phyloP scores from a whole-genome alignment of 2,888 invertebrate species.

The Agriopis leucophaearia region DNA sequence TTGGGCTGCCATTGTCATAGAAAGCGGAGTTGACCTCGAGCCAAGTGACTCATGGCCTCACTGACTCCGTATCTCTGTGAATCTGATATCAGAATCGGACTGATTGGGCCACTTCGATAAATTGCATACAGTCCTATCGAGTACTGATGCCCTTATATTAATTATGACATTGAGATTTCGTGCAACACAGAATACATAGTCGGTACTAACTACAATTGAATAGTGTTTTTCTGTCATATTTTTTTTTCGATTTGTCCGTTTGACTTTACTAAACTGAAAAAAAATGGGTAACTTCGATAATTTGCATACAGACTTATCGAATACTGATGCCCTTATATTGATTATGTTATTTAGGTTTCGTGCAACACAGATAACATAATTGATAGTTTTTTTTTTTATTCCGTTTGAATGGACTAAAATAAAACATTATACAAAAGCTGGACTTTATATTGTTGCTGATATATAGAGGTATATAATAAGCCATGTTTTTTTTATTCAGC shows the following conservation, averaged over 20 bases:
- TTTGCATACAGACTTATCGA: not conserved
- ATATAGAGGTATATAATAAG: too few relatives aligned
- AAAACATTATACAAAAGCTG: too few relatives aligned
- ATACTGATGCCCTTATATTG: not conserved
- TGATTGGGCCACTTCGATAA: slow-evolving; percentile 20
- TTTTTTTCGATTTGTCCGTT: too few relatives aligned
- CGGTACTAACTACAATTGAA: too few relatives aligned
- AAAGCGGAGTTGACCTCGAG: slow-evolving; percentile 66
- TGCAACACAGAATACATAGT: not conserved
- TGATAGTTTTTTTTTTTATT: too few relatives aligned
- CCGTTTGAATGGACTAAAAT: too few relatives aligned
- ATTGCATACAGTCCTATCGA: not conserved
- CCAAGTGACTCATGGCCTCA: slow-evolving; percentile 58
- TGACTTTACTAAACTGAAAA: too few relatives aligned
- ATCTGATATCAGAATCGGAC: slow-evolving; percentile 32
- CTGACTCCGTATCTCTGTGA: slow-evolving; percentile 33
- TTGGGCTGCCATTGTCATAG: slow-evolving; percentile 56
- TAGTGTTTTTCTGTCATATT: too few relatives aligned
- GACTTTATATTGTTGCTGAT: too few relatives aligned
- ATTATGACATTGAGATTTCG: not conserved
- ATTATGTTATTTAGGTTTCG: not conserved
- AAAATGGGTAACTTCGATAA: slow-evolving; percentile 13
- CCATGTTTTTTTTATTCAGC: too few relatives aligned
- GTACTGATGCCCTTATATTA: not conserved
- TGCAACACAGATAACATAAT: not conserved